phyloP scores from a whole-genome alignment of 2,113 vertebrate genomes.

The Sprattus sprattus region DNA sequence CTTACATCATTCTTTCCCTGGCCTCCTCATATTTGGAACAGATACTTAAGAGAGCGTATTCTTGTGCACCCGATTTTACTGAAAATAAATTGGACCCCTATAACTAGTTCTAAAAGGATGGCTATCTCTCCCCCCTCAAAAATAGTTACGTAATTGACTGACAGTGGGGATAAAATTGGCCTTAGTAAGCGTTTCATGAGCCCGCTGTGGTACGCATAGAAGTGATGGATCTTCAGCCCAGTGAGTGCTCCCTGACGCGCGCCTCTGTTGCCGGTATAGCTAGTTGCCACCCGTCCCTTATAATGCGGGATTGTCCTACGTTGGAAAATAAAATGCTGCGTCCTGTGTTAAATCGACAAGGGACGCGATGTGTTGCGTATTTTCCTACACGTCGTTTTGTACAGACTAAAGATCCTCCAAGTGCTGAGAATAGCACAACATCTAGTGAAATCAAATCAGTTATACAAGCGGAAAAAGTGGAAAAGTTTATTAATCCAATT shows the following conservation, averaged over 20 bases:
- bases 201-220: neutral
- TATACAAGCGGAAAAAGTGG: no score
- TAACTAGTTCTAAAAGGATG: neutral
- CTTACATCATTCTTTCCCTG: neutral
- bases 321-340: no score
- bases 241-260: neutral
- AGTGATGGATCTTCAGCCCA: neutral
- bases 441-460: no score
- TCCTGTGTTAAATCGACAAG: no score
- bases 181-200: neutral
- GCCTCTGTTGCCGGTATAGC: neutral
- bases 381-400: no score
- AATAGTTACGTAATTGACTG: slow-evolving; percentile 6
- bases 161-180: neutral
- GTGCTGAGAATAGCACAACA: no score
- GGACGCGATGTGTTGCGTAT: no score
- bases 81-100: neutral
- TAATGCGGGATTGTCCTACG: no score
- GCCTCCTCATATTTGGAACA: neutral
- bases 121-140: neutral
- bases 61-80: neutral
- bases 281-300: no score
- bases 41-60: neutral
- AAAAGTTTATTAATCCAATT: no score
- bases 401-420: no score